These are phyloP conservation scores for Syrmaticus mikado DNA, from an alignment of 2,113 vertebrate species.

Conservation along the genomic window DNA sequence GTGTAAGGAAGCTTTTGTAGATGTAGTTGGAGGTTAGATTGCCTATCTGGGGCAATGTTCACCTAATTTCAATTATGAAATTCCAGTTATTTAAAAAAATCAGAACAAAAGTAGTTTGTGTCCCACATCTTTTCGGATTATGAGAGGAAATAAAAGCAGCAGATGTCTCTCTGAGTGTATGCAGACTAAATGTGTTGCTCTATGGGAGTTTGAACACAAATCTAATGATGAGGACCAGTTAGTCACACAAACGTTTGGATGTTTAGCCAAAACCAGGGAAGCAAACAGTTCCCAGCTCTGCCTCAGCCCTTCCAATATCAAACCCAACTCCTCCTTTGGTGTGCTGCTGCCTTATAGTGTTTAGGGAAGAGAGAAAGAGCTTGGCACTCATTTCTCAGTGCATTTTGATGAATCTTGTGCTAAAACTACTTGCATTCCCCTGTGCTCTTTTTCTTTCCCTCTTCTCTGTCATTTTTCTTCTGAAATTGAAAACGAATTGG, in stretches of 20 bases:
- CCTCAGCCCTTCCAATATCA: not conserved
- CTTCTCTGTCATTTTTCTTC: not conserved
- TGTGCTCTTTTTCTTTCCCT: rapidly evolving
- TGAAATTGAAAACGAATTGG: not conserved
- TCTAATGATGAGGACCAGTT: slow-evolving; percentile 9
- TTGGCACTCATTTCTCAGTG: not conserved
- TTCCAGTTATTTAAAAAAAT: not conserved
- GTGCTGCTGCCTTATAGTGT: not conserved
- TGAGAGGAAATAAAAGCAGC: not conserved
- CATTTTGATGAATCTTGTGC: not conserved
- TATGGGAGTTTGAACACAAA: not conserved
- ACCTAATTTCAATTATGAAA: not conserved
- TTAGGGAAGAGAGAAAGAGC: not conserved
- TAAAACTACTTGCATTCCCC: not conserved
- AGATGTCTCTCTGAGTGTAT: not conserved
- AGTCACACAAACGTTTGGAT: slow-evolving; percentile 7
- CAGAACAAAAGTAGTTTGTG: not conserved
- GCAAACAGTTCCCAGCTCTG: not conserved
- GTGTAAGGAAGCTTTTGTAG: not conserved
- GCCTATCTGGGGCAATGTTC: not conserved
- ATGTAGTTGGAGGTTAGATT: not conserved
- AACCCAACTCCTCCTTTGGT: not conserved
- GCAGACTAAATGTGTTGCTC: not conserved
- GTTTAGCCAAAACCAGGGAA: slow-evolving; percentile 20
- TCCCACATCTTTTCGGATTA: not conserved